A percentile compares a stretch with the other conserved stretches of the same genome.
Conservation (phyloP, 1,140 invertebrate genomes). For the Saccostrea echinata region DNA sequence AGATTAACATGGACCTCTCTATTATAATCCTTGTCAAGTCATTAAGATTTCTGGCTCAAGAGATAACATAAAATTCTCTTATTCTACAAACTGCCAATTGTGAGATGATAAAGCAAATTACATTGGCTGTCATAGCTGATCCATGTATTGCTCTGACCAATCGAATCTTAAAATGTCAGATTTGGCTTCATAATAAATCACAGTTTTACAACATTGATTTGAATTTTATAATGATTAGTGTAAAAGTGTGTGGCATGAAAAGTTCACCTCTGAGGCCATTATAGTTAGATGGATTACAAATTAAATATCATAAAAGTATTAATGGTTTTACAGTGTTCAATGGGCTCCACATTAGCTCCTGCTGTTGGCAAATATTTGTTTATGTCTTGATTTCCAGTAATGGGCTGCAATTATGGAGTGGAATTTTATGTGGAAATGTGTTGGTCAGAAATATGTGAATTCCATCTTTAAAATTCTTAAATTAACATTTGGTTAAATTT, state of each 20-base stretch:
- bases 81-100: background rate
- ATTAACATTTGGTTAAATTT: too few relatives aligned
- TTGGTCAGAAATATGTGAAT: too few relatives aligned
- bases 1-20: background rate
- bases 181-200: background rate
- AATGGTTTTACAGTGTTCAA: conserved; percentile 2
- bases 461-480: too few relatives aligned
- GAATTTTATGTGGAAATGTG: too few relatives aligned
- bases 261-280: conserved; percentile 1
- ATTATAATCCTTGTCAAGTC: background rate
- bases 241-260: conserved; percentile 4
- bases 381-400: background rate
- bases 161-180: background rate
- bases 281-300: background rate
- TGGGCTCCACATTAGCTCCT: background rate
- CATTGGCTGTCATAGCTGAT: background rate
- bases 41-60: background rate
- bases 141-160: background rate
- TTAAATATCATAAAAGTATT: background rate
- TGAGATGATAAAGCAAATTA: conserved; percentile 9
- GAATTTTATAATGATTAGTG: background rate
- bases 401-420: background rate
- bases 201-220: background rate
- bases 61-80: background rate
- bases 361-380: conserved; percentile 7